phyloP scores from a whole-genome alignment of 1,140 invertebrate genomes.

The Scaptomyza graminum region DNA sequence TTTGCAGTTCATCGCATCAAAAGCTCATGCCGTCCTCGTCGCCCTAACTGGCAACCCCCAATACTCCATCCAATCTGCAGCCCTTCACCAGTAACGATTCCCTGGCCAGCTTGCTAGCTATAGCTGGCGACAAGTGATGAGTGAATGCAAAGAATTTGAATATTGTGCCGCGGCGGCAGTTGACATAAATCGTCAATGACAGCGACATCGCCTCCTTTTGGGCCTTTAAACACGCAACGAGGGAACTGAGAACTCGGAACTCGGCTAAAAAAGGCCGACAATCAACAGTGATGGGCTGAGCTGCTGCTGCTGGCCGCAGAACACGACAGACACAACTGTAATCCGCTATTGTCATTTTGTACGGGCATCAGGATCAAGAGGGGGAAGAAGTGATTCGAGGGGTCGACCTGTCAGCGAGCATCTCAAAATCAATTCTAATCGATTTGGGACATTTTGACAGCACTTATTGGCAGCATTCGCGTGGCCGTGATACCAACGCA shows the following conservation, averaged over 20 bases:
- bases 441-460: constrained; percentile 80
- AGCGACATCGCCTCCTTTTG: constrained; percentile 80
- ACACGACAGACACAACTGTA: constrained; percentile 80
- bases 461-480: constrained; percentile 78
- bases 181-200: constrained; percentile 82
- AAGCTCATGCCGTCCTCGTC: constrained; percentile 44
- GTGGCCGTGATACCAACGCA: constrained; percentile 68
- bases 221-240: constrained; percentile 69
- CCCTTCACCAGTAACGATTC: no score
- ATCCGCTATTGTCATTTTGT: constrained; percentile 71
- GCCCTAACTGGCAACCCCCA: constrained; percentile 25
- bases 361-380: constrained; percentile 19
- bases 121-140: constrained; percentile 74
- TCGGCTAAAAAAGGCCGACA: constrained; percentile 38
- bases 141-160: constrained; percentile 82
- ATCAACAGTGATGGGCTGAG: constrained; percentile 22
- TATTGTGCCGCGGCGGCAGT: constrained; percentile 76
- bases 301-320: constrained; percentile 49
- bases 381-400: constrained; percentile 24
- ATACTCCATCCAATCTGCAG: not conserved
- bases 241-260: constrained; percentile 9
- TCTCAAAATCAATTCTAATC: constrained; percentile 81
- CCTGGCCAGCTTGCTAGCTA: no score
- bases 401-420: constrained; percentile 60
- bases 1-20: constrained; percentile 61